Conservation (phyloP, 2,888 invertebrate species). For the Escarpia spicata region DNA sequence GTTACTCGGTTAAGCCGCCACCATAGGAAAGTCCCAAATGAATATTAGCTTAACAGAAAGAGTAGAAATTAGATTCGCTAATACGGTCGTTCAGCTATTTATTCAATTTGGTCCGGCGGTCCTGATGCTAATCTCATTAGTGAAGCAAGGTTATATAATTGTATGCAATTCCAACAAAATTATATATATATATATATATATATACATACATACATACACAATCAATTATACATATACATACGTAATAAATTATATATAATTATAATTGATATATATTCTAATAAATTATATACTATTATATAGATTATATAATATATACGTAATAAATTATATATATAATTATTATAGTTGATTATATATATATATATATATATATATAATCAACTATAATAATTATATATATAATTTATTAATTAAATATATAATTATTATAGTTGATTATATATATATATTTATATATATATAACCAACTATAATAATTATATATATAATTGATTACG, state of each 20-base stretch:
- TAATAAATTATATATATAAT: neutral
- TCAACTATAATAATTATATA: neutral
- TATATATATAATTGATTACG: neutral
- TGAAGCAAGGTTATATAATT: no score
- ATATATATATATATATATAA: slow-evolving; percentile 18
- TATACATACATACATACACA: slow-evolving; percentile 17
- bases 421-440: no score
- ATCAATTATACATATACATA: neutral
- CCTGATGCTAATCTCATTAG: no score
- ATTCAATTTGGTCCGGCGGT: no score
- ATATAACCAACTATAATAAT: neutral
- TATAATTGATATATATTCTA: neutral
- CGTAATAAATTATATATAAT: neutral
- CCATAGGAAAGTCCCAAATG: no score
- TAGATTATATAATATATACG: neutral
- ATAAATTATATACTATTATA: neutral
- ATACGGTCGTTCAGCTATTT: no score
- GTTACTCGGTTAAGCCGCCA: no score
- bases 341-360: neutral
- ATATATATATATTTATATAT: neutral
- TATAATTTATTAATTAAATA: neutral
- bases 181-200: slow-evolving; percentile 26
- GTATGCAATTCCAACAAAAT: neutral
- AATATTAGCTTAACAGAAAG: no score
- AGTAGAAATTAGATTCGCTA: no score